Base-by-base conservation (phyloP, 2,888 invertebrate genomes). In the Trachelus tabidus region DNA sequence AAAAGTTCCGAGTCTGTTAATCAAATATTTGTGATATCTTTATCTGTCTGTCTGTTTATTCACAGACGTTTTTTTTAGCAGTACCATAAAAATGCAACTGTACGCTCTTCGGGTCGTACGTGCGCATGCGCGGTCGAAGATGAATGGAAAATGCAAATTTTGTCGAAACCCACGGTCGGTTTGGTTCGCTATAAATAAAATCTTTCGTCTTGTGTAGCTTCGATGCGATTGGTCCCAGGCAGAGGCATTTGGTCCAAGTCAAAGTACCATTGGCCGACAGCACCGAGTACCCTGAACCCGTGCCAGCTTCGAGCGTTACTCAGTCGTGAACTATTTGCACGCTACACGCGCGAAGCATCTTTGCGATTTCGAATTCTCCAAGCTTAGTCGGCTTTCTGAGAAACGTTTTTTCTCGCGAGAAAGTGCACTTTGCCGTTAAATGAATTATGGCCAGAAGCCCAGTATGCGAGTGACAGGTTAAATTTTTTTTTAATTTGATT, bases 141-240 rank as follows among this genome's bases (percentile, higher is more conserved):
- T 77, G 77, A 77, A 77, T 77, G 77, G 71, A 77, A 77, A 77
- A 75, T 75, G 76, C 73, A 76, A 78, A 78, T 76, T 69, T 76
- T 73, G n/a, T 34, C 76, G 11, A 12, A 69, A 34, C 68, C 69
- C 34, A 23, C 69, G 15, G n/a, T 35, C 35, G 75, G n/a, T 34
- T 33, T n/a, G 40, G 75, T 40, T 12, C 30, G 75, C 78, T 78
- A 78, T 76, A 76, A 78, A 78, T 78, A 78, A 78, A 76, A 12
- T 23, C 34, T 33, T 34, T 34, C 73, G 68, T 75, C 78, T 68
- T 33, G 15, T 56, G 76, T n/a, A 37, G 23, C 78, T 11, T 4
- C n/a, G 12, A 68, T 76, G 31, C 68, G 76, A 78, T 78, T 78
- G 33, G 78, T 12, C 68, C n/a, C 35, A 4, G 30, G 6, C 12